Percentiles rank a stretch among this genome's conserved stretches.
Conservation (phyloP, 1,140 invertebrate species). For the Solenopsis fugax region DNA sequence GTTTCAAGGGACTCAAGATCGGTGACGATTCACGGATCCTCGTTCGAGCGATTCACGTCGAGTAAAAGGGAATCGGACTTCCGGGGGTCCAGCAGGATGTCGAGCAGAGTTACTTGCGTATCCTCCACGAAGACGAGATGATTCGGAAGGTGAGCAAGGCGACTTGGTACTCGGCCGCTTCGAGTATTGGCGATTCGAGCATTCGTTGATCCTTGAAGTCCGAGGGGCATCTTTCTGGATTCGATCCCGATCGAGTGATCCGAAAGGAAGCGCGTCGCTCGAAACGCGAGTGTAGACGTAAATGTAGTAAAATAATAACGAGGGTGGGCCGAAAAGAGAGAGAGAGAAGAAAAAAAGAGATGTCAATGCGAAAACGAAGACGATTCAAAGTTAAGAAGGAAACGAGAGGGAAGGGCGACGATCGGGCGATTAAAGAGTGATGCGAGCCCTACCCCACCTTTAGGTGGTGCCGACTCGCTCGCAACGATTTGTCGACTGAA, state of each 20-base stretch:
- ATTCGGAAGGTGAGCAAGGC: conserved; percentile 23
- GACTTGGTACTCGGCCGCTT: background rate
- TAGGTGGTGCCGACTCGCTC: background rate
- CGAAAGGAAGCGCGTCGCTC: conserved; percentile 3
- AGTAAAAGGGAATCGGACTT: background rate
- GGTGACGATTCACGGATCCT: conserved; percentile 8
- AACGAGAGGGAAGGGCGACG: background rate
- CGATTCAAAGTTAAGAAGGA: background rate
- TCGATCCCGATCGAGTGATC: conserved; percentile 5
- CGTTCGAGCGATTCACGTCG: conserved; percentile 4
- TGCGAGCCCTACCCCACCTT: conserved; percentile 58
- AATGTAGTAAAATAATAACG: background rate
- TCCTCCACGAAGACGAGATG: background rate
- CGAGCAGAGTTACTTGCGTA: background rate
- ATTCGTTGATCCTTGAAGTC: conserved; percentile 13
- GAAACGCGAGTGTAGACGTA: background rate
- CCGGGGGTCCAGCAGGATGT: background rate
- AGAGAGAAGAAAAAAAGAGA: background rate
- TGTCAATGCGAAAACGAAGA: background rate
- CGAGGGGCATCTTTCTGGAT: conserved; percentile 5
- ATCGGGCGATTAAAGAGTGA: conserved; percentile 23
- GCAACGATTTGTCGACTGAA: conserved; percentile 26
- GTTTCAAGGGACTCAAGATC: background rate
- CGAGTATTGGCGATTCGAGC: background rate
- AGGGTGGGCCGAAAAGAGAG: conserved; percentile 9